A percentile compares a stretch with the other conserved stretches of the same genome.
These are phyloP conservation scores for Drosophila maculinotata DNA, from an alignment of 2,888 invertebrate genomes.

Conservation along the genomic window DNA sequence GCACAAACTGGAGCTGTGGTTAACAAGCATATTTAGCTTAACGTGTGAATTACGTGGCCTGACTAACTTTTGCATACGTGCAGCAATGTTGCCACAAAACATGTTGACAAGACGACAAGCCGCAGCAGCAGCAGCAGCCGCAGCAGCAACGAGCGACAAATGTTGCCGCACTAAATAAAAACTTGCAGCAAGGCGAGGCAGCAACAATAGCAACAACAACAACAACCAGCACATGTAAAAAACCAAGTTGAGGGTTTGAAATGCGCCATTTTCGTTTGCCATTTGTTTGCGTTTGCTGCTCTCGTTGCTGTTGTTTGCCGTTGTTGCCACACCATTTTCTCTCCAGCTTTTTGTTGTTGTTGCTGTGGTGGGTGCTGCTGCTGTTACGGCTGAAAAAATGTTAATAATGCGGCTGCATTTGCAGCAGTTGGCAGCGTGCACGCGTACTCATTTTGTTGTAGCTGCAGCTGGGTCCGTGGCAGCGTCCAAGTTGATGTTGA, in stretches of 20 bases:
- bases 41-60: constrained; percentile 82
- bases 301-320: constrained; percentile 17
- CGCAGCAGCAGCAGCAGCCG: constrained; percentile 40
- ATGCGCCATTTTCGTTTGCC: constrained; percentile 82
- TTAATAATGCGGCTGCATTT: constrained; percentile 74
- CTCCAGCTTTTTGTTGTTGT: constrained; percentile 38
- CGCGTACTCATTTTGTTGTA: constrained; percentile 54
- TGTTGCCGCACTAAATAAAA: constrained; percentile 64
- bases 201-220: constrained; percentile 22
- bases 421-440: constrained; percentile 68
- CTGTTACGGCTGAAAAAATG: constrained; percentile 55
- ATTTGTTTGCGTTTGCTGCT: constrained; percentile 68
- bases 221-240: constrained; percentile 20
- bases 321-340: constrained; percentile 59
- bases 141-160: constrained; percentile 37
- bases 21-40: constrained; percentile 70
- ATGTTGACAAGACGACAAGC: constrained; percentile 73
- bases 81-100: constrained; percentile 73
- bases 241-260: constrained; percentile 66
- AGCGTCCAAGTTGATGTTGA: constrained; percentile 33
- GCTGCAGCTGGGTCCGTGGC: constrained; percentile 33
- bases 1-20: constrained; percentile 27
- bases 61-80: constrained; percentile 77
- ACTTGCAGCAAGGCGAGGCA: constrained; percentile 65
- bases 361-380: constrained; percentile 56